Conservation (phyloP, 2,113 vertebrate genomes). For the Ammodytes marinus region DNA sequence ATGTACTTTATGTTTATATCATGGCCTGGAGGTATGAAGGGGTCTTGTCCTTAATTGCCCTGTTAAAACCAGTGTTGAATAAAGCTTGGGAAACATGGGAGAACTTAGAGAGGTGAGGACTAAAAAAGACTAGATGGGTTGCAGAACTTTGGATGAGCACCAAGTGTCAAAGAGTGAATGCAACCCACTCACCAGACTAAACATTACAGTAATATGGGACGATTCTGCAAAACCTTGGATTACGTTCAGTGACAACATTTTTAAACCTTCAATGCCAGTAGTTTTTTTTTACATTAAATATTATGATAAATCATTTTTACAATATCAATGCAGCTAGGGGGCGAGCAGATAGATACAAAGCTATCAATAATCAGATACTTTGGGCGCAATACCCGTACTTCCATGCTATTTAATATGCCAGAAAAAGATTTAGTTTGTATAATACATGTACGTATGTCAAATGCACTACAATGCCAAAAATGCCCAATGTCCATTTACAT, state of each 20-base stretch:
- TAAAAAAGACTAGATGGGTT: constrained; percentile 19
- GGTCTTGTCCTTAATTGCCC: background rate
- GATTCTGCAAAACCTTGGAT: constrained; percentile 27
- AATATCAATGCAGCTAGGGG: background rate
- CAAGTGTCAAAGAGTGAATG: constrained; percentile 40
- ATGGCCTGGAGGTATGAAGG: background rate
- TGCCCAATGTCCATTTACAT: no score
- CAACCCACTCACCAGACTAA: constrained; percentile 44
- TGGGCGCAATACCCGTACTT: no score
- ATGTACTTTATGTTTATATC: constrained; percentile 10
- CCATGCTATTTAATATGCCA: no score
- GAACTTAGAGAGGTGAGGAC: constrained; percentile 8
- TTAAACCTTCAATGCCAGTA: background rate
- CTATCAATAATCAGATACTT: background rate
- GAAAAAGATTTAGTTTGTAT: no score
- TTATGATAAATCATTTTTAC: background rate
- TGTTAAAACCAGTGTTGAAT: constrained; percentile 6
- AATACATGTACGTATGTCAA: no score
- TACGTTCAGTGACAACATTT: constrained; percentile 33
- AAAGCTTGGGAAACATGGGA: constrained; percentile 5
- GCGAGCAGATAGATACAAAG: background rate
- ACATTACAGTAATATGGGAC: constrained; percentile 44
- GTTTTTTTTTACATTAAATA: background rate
- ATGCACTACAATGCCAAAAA: no score
- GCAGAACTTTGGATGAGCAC: constrained; percentile 49